Evolutionary conservation across 2,797 vertebrate species (phyloP), one percentile per base, ranked within the genome.

Genomic region (Oryzias dopingdopingensis): DNA sequence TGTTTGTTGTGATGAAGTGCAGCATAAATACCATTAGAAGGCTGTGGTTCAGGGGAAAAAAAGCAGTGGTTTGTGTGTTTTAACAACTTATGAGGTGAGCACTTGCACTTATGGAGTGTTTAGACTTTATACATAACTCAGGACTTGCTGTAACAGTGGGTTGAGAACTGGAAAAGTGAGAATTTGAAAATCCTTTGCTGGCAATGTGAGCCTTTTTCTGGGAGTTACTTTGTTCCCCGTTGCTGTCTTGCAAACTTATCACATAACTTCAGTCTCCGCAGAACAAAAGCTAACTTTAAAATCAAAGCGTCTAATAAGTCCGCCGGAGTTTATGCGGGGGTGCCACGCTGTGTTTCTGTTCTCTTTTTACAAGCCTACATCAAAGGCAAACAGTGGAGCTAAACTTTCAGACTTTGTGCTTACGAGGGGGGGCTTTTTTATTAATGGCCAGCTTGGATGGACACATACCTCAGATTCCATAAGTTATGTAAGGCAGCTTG

Each of bases 381-480:
- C 85, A 86, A 87, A 85, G 73, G 71, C 56, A 76, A 76, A 80
- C 47, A 62, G 56, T 49, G 18, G 29, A 58, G 65, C 32, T 56
- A 59, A 61, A 80, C 58, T 41, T 67, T 56, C 70, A 71, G 77
- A 72, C 70, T 74, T 66, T 0, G 57, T 62, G 48, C 65, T 63
- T 60, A 10, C 5, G 15, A 16, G 32, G 26, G 2, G 79, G 64
- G 43, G 15, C 56, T 70, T 40, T 67, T 59, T 74, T 85, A 74
- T 84, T 82, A 82, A 70, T 84, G 84, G 74, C 64, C 51, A 4
- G 66, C 37, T 53, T 81, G 78, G 77, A 77, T 78, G 76, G 79
- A 75, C 63, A 78, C 87, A 91, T 92, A 88, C 84, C 83, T 87
- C 59, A 77, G 63, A 91, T 90, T 89, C 86, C 76, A 88, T 66